Evolutionary conservation across 2,797 vertebrate genomes (phyloP), one percentile per base, ranked within the genome.

Genomic region (Spondyliosoma cantharus): DNA sequence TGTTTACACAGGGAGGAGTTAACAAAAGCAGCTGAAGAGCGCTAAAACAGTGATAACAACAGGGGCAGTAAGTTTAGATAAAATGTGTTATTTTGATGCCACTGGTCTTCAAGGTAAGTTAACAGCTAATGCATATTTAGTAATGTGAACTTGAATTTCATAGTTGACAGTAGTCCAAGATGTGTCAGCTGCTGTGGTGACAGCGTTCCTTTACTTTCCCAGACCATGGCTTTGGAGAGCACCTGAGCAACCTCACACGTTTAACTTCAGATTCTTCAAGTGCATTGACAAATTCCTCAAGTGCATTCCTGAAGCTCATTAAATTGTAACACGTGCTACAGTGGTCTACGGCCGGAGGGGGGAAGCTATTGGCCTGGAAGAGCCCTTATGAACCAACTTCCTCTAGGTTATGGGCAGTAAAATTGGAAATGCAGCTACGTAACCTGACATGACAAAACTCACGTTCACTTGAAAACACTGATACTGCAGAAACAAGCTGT

Each of bases 231-330:
- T 49, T 29, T 24, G 5, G 49, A 2, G 42, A 66, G 46, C 50
- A 60, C 42, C 19, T 50, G 49, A 54, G 14, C 29, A 73, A 57
- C 16, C 50, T 64, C 12, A 67, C 16, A 64, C 3, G 14, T 75
- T 74, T 42, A 57, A 53, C 67, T 25, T 56, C 22, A 71, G 25
- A 64, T 83, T 80, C 71, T 65, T 82, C 9, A 63, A 83, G 58
- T 67, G 45, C 29, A 61, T 8, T n/a, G 50, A 76, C n/a, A 86
- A 71, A 82, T 89, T 90, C 80, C 59, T 86, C 13, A 63, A 64
- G 71, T 64, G 59, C 81, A 73, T 89, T 89, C 84, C 78, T 49
- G 20, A 70, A 73, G 43, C 48, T 22, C 64, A 49, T 78, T 69
- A 68, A 59, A 81, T 22, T 57, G 53, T 53, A 53, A 50, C 48